phyloP scores from a whole-genome alignment of 1,140 invertebrate species.

The Eciton burchellii region DNA sequence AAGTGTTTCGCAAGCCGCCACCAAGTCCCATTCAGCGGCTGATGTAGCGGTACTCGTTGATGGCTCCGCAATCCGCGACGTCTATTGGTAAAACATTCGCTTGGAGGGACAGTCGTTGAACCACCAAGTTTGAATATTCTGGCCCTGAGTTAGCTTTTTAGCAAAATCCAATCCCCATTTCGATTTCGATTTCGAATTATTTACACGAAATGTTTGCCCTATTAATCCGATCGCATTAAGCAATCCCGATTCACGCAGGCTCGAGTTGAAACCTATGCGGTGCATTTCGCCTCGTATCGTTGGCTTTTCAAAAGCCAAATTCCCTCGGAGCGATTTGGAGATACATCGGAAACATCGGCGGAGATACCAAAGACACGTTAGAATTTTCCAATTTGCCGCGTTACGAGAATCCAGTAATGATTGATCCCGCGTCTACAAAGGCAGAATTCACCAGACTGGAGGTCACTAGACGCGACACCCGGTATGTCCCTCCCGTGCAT shows the following conservation, averaged over 20 bases:
- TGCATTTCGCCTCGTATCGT: neutral
- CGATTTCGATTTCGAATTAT: slow-evolving; percentile 13
- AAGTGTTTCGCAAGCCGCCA: no score
- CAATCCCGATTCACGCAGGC: neutral
- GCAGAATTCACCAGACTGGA: no score
- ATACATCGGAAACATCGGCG: neutral
- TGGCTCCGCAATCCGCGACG: no score
- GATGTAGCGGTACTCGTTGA: no score
- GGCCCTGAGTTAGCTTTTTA: slow-evolving; percentile 3
- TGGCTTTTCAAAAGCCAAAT: neutral
- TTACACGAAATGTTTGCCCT: neutral
- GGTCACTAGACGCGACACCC: neutral
- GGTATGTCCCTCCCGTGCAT: neutral
- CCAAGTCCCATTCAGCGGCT: no score
- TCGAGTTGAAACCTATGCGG: neutral
- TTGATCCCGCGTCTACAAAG: no score
- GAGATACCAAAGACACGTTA: no score
- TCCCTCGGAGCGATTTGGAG: neutral
- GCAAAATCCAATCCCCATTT: slow-evolving; percentile 5
- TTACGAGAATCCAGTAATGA: neutral
- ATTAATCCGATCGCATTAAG: neutral
- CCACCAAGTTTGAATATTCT: slow-evolving; percentile 6
- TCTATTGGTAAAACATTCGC: slow-evolving; percentile 17
- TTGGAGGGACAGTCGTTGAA: slow-evolving; percentile 14
- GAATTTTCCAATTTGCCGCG: neutral